These are phyloP conservation scores for Lacerta viridis DNA, from an alignment of 2,797 vertebrate genomes.

Conservation along the genomic window DNA sequence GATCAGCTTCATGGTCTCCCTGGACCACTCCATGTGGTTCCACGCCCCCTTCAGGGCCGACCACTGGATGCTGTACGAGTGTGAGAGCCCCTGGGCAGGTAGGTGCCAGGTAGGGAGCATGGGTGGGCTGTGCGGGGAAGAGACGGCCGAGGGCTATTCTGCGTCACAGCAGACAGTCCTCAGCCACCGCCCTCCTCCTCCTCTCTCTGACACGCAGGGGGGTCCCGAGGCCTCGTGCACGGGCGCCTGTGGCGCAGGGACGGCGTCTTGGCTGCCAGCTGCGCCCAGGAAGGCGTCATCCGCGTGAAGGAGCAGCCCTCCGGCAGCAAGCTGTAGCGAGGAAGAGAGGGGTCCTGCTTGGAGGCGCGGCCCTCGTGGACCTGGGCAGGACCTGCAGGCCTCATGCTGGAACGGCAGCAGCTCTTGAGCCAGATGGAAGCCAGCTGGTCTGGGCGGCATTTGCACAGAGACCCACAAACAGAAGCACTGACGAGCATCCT, in stretches of 20 bases:
- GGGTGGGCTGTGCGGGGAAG: neutral
- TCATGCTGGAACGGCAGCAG: accelerated
- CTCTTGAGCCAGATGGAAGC: neutral
- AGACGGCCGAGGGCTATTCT: accelerated
- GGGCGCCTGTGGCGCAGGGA: conserved; percentile 95
- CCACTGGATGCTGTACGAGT: conserved; percentile 97
- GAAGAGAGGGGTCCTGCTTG: accelerated
- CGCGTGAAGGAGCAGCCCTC: conserved; percentile 76
- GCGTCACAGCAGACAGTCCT: too few relatives aligned
- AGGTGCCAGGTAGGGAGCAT: neutral
- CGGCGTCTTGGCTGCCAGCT: conserved; percentile 91
- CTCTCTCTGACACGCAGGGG: conserved; percentile 77
- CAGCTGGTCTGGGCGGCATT: accelerated
- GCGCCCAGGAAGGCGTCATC: conserved; percentile 92
- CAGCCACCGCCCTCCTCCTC: neutral
- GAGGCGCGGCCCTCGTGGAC: neutral
- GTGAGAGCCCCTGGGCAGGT: conserved; percentile 96
- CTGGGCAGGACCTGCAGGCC: accelerated
- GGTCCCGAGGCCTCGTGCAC: conserved; percentile 89
- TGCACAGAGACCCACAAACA: accelerated
- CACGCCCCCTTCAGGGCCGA: conserved; percentile 92
- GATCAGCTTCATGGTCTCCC: conserved; percentile 85
- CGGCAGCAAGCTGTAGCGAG: conserved; percentile 86
- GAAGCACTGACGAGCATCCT: accelerated
- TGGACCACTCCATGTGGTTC: conserved; percentile 99